Evolutionary conservation across 2,113 vertebrate genomes (phyloP), one percentile per base, ranked within the genome.

Genomic region (Phaetusa simplex): DNA sequence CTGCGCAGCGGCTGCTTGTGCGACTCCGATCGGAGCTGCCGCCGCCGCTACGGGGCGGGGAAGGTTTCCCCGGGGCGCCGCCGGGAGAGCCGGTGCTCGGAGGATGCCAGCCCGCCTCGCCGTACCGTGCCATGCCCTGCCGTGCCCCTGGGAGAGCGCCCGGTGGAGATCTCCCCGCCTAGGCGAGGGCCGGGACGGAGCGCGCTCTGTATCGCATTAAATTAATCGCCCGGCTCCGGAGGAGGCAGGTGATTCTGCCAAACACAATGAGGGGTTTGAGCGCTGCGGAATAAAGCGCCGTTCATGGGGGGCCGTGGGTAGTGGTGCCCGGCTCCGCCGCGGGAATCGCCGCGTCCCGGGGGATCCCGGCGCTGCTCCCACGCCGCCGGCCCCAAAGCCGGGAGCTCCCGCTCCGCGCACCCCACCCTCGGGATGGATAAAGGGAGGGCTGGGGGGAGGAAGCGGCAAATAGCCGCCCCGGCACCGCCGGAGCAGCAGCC

Each of bases 191-290:
- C 87, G 83, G 81, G 73, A 82, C 70, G 76, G 88, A 84, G 69
- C 40, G 73, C 55, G 32, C 40, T 82, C 76, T 86, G 80, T 80
- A 90, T 80, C 76, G 88, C 80, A 86, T 92, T 89, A 94, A 88
- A 85, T 90, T 90, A 95, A 84, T 85, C 91, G 93, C 95, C 90
- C 71, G 84, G 91, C 97, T 87, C 83, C 81, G 70, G 88, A 82
- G 90, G 91, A 95, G 96, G 91, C 97, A 97, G 97, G 95, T 96
- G 94, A 96, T 91, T 85, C 94, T 92, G 96, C 95, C 95, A n/a
- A 87, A 77, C 85, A 95, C 95, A 96, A 95, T 93, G 96, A 82
- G 58, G 95, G 93, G 86, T 77, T 81, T 80, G 73, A 96, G 80
- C 80, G 91, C 83, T 80, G 65, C 77, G 69, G 71, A 87, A 95